Evolutionary conservation across 2,113 vertebrate genomes (phyloP), one percentile per base, ranked within the genome.

Genomic region (Leucosticte australis): DNA sequence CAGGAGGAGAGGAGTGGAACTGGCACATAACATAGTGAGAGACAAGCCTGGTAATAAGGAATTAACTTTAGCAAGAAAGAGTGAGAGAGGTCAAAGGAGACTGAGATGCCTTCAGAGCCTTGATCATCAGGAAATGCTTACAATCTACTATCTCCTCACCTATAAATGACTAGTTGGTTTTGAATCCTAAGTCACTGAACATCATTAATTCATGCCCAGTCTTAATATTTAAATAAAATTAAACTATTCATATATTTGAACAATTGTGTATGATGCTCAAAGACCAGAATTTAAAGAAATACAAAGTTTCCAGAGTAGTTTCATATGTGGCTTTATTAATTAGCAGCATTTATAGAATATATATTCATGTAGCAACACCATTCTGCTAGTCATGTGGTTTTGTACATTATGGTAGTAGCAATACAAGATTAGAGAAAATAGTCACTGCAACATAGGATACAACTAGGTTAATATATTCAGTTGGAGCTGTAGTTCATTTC

Each of bases 1-100:
- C 31, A 57, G 77, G 53, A 96, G 83, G 49, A 73, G 88, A 95
- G 84, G 50, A 91, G 64, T 87, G 84, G 93, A 94, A 91, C 79
- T 9, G 10, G 50, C 65, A 83, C 11, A 12, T 64, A 85, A 57
- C 71, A 81, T 20, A 62, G 77, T 1, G 3, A 95, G 76, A 63
- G 90, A 76, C 53, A 75, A 33, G 52, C n/a, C 95, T 95, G 35
- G 37, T 49, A 76, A 81, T 81, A 89, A 95, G 73, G 71, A 37
- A 83, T 87, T 83, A 50, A 82, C 26, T 87, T 87, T 50, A 86
- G 83, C 37, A 4, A 89, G 20, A 41, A 14, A 28, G 20, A 62
- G 44, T 75, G 57, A 63, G 5, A 62, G 23, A 68, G 18, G 47
- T 39, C 52, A 84, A 27, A 84, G 50, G 52, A 82, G 35, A 35